A percentile compares a stretch with the other conserved stretches of the same genome.
Conservation (phyloP, 2,797 vertebrate genomes). For the Adrianichthys oophorus region DNA sequence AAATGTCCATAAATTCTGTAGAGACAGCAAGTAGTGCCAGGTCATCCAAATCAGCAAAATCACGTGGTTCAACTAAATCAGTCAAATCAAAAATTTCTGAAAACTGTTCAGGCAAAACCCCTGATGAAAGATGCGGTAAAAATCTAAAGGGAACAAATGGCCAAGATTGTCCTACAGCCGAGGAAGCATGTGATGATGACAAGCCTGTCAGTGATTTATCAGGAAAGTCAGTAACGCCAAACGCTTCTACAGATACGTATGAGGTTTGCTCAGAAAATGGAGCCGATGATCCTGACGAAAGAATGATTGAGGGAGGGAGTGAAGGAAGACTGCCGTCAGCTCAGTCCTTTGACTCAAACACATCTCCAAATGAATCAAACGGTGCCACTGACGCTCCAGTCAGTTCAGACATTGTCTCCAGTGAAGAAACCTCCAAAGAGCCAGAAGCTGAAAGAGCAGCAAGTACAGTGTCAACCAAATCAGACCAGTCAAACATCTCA, state of each 20-base stretch:
- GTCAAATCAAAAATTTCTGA: slow-evolving; percentile 30
- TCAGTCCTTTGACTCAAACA: slow-evolving; percentile 43
- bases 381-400: slow-evolving; percentile 28
- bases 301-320: slow-evolving; percentile 7
- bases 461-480: slow-evolving; percentile 42
- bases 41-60: slow-evolving; percentile 52
- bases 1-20: slow-evolving; percentile 28
- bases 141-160: slow-evolving; percentile 17
- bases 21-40: slow-evolving; percentile 20
- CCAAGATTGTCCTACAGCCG: not conserved
- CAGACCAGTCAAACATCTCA: slow-evolving; percentile 32
- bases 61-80: slow-evolving; percentile 55
- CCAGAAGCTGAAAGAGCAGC: slow-evolving; percentile 41
- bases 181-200: slow-evolving; percentile 3
- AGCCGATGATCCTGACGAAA: slow-evolving; percentile 1
- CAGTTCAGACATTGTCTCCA: too few relatives aligned
- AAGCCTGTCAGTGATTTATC: slow-evolving; percentile 32
- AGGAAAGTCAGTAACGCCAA: slow-evolving; percentile 46
- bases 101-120: slow-evolving; percentile 5
- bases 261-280: not conserved
- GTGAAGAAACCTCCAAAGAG: slow-evolving; percentile 6
- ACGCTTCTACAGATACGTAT: slow-evolving; percentile 28
- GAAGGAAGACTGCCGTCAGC: slow-evolving; percentile 33
- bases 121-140: slow-evolving; percentile 4
- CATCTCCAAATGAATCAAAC: slow-evolving; percentile 44